Evolutionary conservation across 2,888 invertebrate genomes (phyloP), one percentile per base, ranked within the genome.

Genomic region (Liopterus haemorrhoidalis): DNA sequence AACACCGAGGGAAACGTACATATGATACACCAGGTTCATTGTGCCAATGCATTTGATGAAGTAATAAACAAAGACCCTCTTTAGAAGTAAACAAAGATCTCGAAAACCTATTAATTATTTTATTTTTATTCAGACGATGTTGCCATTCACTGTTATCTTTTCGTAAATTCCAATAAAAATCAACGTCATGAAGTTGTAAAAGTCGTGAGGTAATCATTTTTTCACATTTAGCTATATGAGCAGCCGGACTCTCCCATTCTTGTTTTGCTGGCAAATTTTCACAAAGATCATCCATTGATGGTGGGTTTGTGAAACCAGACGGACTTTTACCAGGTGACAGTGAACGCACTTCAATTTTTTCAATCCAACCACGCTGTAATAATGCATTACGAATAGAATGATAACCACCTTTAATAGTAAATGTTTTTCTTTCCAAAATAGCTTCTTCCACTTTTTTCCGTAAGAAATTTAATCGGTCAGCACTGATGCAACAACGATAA

Each of bases 1-100:
- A 45, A 63, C 90, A 91, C 21, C 93, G 77, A 0, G 93, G 93
- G 64, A 89, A 93, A 54, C 82, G 81, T 5, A 86, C 81, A 52
- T 82, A 72, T 0, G 90, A 81, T 20, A 88, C 79, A 5, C 85
- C 86, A 5, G 83, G 82, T 56, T 90, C 88, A 36, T 82, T 84
- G 62, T 82, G 83, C 88, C 90, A 90, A 62, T 90, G 83, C 70
- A 87, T 81, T 62, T 90, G 87, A 37, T 82, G 81, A 25, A 91
- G 67, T 47, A 84, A 81, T 15, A 78, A 71, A 52, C 87, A 86
- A 21, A 91, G 67, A 2, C 90, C 90, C 65, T 92, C 92, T 75
- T 95, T 95, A 0, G 93, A 91, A 1, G 94, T 93, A 62, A 94
- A 94, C 39, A 85, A 77, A 1, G 91, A 89, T 57, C 87, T 78